Evolutionary conservation across 2,888 invertebrate genomes (phyloP).

Genomic region (Augochlorella aurata): DNA sequence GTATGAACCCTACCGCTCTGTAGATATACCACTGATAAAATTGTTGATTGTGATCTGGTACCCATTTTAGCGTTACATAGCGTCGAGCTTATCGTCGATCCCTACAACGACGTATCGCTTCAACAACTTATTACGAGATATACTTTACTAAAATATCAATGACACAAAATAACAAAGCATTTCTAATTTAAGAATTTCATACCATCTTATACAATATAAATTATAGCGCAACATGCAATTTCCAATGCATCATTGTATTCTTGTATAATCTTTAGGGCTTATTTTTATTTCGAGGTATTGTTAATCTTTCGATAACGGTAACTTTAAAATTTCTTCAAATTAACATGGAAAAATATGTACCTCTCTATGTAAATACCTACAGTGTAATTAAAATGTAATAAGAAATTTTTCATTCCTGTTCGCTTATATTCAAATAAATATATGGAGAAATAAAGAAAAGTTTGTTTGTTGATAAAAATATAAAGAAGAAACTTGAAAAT

Average conservation of each 20-base stretch:
- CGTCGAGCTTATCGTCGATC: slow-evolving; percentile 25
- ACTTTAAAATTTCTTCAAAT: not conserved
- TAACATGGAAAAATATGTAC: not conserved
- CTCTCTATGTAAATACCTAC: not conserved
- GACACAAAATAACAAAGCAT: not conserved
- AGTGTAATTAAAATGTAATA: not conserved
- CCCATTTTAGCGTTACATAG: slow-evolving; percentile 40
- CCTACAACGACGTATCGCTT: slow-evolving; percentile 4
- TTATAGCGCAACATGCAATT: not conserved
- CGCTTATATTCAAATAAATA: not conserved
- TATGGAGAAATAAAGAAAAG: not conserved
- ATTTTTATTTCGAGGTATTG: not conserved
- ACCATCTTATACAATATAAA: not conserved
- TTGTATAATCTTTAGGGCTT: not conserved
- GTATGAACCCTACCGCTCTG: slow-evolving; percentile 70
- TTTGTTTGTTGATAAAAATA: not conserved
- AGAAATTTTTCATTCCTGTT: not conserved
- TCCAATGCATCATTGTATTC: not conserved
- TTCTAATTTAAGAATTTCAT: not conserved
- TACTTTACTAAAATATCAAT: not conserved
- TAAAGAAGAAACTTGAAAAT: not conserved
- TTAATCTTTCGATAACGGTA: not conserved
- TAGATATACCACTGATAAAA: slow-evolving; percentile 47
- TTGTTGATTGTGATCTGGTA: slow-evolving; percentile 44
- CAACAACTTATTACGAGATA: not conserved